Percentiles rank a stretch among this genome's conserved stretches.
Conservation (phyloP, 2,888 invertebrate genomes). For the Oconnorella tubifera region DNA sequence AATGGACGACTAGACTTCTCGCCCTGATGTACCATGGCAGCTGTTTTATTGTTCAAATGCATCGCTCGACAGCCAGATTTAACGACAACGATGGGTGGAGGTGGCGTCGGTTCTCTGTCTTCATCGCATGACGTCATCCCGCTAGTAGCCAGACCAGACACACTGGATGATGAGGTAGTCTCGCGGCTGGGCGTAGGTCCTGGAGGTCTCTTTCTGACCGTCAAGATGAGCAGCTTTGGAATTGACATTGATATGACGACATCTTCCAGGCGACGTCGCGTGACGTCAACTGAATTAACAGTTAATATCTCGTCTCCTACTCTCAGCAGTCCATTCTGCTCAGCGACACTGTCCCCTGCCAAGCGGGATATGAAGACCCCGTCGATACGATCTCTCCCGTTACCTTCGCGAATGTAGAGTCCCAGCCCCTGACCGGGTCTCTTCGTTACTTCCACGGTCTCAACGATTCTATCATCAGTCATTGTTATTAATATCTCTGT, state of each 20-base stretch:
- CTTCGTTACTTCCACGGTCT: slow-evolving; percentile 98
- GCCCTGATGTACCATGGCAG: not conserved
- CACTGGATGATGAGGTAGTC: slow-evolving; percentile 6
- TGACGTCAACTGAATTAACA: slow-evolving; percentile 95
- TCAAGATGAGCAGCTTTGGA: slow-evolving; percentile 87
- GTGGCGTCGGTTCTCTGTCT: not conserved
- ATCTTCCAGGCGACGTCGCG: slow-evolving; percentile 95
- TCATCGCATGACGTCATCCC: not conserved
- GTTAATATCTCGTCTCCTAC: slow-evolving; percentile 98
- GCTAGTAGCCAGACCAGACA: not conserved
- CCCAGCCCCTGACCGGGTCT: slow-evolving; percentile 97
- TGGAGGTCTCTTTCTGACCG: slow-evolving; percentile 63
- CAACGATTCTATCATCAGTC: no score
- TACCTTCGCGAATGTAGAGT: slow-evolving; percentile 96
- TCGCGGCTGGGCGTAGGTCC: not conserved
- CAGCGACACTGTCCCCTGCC: slow-evolving; percentile 92
- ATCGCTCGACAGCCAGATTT: not conserved
- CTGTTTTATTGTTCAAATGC: not conserved
- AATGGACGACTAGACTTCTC: not conserved
- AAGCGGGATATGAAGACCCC: slow-evolving; percentile 97
- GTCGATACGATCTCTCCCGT: slow-evolving; percentile 88
- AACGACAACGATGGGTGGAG: slow-evolving; percentile 7
- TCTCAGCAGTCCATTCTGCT: slow-evolving; percentile 92
- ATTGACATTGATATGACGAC: slow-evolving; percentile 99
- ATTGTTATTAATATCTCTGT: no score